Evolutionary conservation across 2,113 vertebrate genomes (phyloP).

Genomic region (Syrrhaptes paradoxus): DNA sequence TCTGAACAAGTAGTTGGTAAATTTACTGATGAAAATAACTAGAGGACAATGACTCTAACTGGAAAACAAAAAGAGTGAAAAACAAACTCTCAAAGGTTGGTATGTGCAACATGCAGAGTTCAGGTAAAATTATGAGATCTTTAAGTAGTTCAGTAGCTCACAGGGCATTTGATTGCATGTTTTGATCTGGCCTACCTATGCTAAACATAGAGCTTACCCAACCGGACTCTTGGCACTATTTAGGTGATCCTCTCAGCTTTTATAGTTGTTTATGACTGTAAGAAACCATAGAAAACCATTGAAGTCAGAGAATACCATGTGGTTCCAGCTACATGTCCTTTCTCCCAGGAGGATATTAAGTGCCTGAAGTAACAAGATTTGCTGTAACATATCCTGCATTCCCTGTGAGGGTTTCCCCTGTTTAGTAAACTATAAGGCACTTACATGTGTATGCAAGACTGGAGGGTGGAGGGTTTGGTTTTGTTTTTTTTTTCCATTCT

Average conservation of each 20-base stretch:
- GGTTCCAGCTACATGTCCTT: neutral
- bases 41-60: neutral
- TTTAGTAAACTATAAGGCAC: neutral
- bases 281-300: neutral
- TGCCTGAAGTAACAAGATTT: neutral
- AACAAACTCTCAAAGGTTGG: neutral
- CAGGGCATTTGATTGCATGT: neutral
- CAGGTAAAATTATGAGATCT: neutral
- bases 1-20: neutral
- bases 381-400: neutral
- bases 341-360: neutral
- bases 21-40: neutral
- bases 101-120: neutral
- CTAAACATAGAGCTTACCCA: neutral
- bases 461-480: fast-evolving
- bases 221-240: neutral
- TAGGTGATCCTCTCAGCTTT: neutral
- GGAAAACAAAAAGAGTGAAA: neutral
- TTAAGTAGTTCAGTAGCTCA: neutral
- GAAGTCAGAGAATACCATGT: neutral
- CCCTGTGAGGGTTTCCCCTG: neutral
- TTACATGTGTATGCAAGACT: neutral
- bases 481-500: neutral
- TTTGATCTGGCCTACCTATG: neutral
- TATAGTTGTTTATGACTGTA: neutral